Base-by-base conservation (phyloP, 1,140 invertebrate species). In the Conopomorpha cramerella region DNA sequence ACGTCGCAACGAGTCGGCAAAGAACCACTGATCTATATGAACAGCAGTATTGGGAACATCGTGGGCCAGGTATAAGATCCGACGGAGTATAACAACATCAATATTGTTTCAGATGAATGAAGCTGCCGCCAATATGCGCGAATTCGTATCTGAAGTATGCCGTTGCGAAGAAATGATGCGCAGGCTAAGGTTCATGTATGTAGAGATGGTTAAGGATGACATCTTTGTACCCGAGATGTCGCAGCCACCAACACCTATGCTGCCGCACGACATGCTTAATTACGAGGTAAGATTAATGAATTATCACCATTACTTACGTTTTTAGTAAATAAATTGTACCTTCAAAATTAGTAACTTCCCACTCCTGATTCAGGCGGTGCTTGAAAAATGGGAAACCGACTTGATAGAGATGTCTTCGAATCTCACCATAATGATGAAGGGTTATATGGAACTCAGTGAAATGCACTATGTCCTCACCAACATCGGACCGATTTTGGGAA, bases 381-480 rank as follows among this genome's bases (percentile, higher is more conserved):
- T 94, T 43, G 91, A 94, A 55, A 91, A 92, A 73, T 85, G 90
- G 37, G 90, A 93, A 66, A 83, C 84, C 46, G 91, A 94, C 55
- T 83, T 94, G 38, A 70, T 85, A 31, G 89, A 92, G 72, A 83
- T 96, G 32, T 92, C 91, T 51, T 85, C 87, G 28, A 95, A 95
- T 70, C 88, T 90, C 25, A 87, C 91, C 19, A 88, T 86, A 40
- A 66, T 98, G 34, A 90, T 93, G 65, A 88, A 86, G 43, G 96
- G 94, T 60, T 95, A 84, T 61, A 77, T 93, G 33, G 92, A 96
- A 58, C 71, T 98, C 29, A 90, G 85, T 7, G 95, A 98, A 71
- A 78, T 96, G 49, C 86, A 85, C 39, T 91, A 96, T 56, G 91
- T 96, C 30, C 77, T 97, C 29, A 83, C 85, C 41, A 93, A 93